These are phyloP conservation scores for Bombus picipes DNA, from an alignment of 1,140 invertebrate species.

Conservation along the genomic window DNA sequence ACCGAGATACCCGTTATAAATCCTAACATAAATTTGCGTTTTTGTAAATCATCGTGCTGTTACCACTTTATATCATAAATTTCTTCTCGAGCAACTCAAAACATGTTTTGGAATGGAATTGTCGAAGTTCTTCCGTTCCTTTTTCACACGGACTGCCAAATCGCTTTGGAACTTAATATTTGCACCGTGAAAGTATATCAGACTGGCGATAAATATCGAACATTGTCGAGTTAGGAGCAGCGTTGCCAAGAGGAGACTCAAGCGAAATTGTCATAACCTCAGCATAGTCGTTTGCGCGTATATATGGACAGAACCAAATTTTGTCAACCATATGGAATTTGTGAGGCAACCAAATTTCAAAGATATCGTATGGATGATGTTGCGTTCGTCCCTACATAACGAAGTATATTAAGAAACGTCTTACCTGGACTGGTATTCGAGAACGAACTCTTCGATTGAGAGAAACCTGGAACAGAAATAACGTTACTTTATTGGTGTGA, in stretches of 20 bases:
- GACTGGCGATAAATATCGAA: constrained; percentile 11
- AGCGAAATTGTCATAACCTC: constrained; percentile 20
- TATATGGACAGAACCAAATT: constrained; percentile 21
- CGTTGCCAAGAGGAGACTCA: neutral
- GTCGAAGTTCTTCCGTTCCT: neutral
- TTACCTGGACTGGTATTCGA: constrained; percentile 77
- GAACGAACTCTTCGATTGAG: constrained; percentile 78
- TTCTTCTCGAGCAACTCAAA: neutral
- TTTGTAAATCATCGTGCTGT: neutral
- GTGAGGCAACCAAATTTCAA: neutral
- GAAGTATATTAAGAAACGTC: neutral
- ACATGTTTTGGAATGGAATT: neutral
- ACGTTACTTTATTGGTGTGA: neutral
- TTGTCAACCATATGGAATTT: neutral
- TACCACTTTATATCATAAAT: neutral
- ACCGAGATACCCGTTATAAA: neutral
- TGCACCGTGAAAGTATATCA: neutral
- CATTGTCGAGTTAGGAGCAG: neutral
- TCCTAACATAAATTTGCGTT: neutral
- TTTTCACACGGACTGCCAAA: too few species aligned
- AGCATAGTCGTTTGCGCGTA: constrained; percentile 29
- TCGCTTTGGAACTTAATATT: neutral
- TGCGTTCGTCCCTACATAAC: neutral
- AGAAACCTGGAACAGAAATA: constrained; percentile 76
- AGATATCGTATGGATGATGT: neutral